phyloP scores from a whole-genome alignment of 2,888 invertebrate species.

The Apotomis capreana region DNA sequence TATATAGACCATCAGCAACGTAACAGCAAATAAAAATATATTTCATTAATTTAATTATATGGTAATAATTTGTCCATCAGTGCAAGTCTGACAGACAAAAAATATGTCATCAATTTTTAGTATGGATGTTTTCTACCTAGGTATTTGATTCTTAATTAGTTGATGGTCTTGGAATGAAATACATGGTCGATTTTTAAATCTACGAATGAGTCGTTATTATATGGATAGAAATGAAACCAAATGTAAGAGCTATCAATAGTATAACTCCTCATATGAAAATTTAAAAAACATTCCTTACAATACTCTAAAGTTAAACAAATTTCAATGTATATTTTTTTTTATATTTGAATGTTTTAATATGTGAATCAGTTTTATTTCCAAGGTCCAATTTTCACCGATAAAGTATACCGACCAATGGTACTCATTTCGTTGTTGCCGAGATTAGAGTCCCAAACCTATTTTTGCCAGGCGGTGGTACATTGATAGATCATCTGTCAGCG shows the following conservation, averaged over 20 bases:
- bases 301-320: neutral
- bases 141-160: neutral
- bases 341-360: too few relatives aligned
- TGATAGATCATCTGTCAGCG: too few relatives aligned
- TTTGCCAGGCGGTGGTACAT: too few relatives aligned
- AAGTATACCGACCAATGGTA: neutral
- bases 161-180: too few relatives aligned
- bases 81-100: neutral
- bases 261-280: neutral
- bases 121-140: neutral
- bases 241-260: neutral
- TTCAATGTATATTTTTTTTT: too few relatives aligned
- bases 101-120: neutral
- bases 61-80: conserved; percentile 6
- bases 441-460: neutral
- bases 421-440: neutral
- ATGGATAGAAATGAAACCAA: neutral
- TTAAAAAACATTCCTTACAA: neutral
- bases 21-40: conserved; percentile 5
- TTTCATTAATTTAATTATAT: neutral
- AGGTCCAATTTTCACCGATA: neutral
- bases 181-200: neutral
- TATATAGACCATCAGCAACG: neutral
- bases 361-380: too few relatives aligned
- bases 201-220: neutral